Evolutionary conservation across 2,888 invertebrate genomes (phyloP).

Genomic region (Cephalotes varians): DNA sequence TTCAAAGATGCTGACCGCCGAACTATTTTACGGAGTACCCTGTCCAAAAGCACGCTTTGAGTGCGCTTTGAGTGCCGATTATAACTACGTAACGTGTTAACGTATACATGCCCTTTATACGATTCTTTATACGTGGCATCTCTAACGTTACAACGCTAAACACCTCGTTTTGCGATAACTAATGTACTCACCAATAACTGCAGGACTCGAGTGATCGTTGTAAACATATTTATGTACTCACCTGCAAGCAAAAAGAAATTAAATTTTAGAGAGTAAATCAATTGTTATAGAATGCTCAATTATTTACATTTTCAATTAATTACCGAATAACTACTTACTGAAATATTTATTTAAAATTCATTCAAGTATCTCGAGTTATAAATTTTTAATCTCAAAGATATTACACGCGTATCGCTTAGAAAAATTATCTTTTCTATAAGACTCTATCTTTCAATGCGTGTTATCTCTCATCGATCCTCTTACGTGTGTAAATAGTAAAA

Average conservation of each 20-base stretch:
- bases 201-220: conserved; percentile 9
- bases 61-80: conserved; percentile 11
- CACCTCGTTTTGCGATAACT: conserved; percentile 63
- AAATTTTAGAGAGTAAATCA: conserved; percentile 51
- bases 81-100: conserved; percentile 15
- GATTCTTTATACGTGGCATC: conserved; percentile 18
- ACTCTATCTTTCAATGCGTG: conserved; percentile 55
- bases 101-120: no score
- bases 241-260: conserved; percentile 76
- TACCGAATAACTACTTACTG: neutral
- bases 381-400: neutral
- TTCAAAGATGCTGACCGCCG: conserved; percentile 73
- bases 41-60: conserved; percentile 1
- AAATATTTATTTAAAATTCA: neutral
- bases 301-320: neutral
- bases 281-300: conserved; percentile 28
- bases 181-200: conserved; percentile 69
- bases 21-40: conserved; percentile 48
- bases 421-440: conserved; percentile 46
- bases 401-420: neutral
- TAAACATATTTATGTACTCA: conserved; percentile 71
- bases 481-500: conserved; percentile 71
- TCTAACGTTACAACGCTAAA: conserved; percentile 27
- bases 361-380: neutral
- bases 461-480: conserved; percentile 68